Evolutionary conservation across 2,797 vertebrate species (phyloP).

Genomic region (Pantherophis vulpinus): DNA sequence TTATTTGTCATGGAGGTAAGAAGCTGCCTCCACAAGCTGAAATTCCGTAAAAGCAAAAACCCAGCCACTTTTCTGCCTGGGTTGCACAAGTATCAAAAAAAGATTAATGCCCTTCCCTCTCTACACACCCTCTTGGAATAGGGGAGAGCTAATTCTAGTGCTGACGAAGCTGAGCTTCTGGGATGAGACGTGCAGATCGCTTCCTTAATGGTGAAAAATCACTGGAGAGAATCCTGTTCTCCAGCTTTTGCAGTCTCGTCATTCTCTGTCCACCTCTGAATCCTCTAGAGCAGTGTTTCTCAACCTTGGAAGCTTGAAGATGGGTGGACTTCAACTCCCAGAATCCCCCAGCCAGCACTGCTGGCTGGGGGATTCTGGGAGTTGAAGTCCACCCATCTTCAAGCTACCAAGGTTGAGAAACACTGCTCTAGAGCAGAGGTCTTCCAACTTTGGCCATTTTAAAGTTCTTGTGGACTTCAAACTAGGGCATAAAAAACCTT

Average conservation of each 20-base stretch:
- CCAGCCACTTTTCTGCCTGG: slow-evolving; percentile 19
- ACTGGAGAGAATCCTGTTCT: too few relatives aligned
- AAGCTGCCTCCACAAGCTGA: neutral
- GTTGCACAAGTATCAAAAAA: neutral
- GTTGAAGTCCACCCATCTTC: too few relatives aligned
- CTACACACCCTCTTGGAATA: neutral
- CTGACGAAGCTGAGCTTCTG: neutral
- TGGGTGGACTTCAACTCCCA: too few relatives aligned
- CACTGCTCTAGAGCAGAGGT: neutral
- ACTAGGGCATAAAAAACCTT: too few relatives aligned
- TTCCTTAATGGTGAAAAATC: neutral
- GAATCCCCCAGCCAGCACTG: too few relatives aligned
- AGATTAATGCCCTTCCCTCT: slow-evolving; percentile 14
- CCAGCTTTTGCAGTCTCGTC: neutral
- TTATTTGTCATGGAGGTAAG: slow-evolving; percentile 12
- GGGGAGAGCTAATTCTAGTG: neutral
- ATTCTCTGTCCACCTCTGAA: neutral
- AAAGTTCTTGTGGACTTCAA: too few relatives aligned
- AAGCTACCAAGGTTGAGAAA: too few relatives aligned
- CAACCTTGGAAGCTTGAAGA: too few relatives aligned
- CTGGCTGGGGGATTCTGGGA: too few relatives aligned
- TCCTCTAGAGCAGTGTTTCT: neutral
- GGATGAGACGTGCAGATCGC: neutral
- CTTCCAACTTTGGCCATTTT: too few relatives aligned
- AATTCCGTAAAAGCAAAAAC: neutral